Percentiles rank a stretch among this genome's conserved stretches.
Evolutionary conservation across 2,797 vertebrate genomes (phyloP).

Genomic region (Thripadectes ignobilis): DNA sequence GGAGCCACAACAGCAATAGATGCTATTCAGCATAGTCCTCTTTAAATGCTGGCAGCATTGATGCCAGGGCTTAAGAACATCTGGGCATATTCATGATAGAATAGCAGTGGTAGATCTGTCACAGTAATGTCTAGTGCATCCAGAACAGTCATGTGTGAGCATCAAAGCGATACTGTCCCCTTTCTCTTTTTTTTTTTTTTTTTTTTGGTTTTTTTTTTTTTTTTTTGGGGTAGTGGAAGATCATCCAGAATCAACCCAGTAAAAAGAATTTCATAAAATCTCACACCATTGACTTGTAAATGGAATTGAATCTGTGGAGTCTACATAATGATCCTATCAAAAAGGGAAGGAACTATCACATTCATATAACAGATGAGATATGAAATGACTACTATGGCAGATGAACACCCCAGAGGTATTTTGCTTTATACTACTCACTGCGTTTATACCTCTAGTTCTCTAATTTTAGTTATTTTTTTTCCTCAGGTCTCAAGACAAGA

Average conservation of each 20-base stretch:
- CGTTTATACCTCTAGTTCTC: constrained; percentile 75
- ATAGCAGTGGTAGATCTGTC: background rate
- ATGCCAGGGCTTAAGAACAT: background rate
- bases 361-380: constrained; percentile 79
- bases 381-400: constrained; percentile 75
- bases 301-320: constrained; percentile 79
- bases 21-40: background rate
- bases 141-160: background rate
- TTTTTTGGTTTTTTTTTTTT: background rate
- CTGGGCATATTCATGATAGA: background rate
- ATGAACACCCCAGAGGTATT: constrained; percentile 81
- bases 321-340: constrained; percentile 80
- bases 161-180: background rate
- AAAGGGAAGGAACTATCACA: constrained; percentile 71
- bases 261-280: constrained; percentile 78
- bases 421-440: constrained; percentile 77
- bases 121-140: background rate
- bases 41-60: background rate
- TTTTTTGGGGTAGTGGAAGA: constrained; percentile 11
- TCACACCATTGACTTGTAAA: constrained; percentile 84
- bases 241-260: constrained; percentile 72
- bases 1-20: background rate
- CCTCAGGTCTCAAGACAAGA: constrained; percentile 73
- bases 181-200: background rate
- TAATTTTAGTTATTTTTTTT: constrained; percentile 78